phyloP scores from a whole-genome alignment of 2,797 vertebrate genomes.

The Manis javanica region DNA sequence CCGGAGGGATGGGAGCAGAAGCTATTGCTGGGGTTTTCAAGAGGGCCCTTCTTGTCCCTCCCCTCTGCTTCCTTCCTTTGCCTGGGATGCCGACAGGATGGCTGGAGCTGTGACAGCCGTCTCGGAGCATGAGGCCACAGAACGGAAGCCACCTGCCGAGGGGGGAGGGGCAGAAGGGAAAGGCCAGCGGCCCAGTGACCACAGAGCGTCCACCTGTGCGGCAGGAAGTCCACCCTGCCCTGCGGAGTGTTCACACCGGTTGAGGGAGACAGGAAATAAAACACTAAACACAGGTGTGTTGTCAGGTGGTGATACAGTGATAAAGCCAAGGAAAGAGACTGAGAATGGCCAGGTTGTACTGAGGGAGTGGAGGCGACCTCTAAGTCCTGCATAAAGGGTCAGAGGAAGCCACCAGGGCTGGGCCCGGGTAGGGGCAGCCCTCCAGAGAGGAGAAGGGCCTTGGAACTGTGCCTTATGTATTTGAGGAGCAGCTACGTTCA shows the following conservation, averaged over 20 bases:
- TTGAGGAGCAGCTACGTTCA: not conserved
- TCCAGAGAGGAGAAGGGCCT: not conserved
- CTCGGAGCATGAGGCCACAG: not conserved
- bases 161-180: not conserved
- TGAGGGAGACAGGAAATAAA: not conserved
- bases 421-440: not conserved
- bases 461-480: accelerated
- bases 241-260: not conserved
- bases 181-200: not conserved
- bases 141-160: not conserved
- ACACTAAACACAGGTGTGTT: not conserved
- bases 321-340: not conserved
- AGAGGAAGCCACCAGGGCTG: not conserved
- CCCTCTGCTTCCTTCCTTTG: not conserved
- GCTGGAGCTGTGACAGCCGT: not conserved
- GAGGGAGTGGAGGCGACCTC: not conserved
- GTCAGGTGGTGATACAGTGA: not conserved
- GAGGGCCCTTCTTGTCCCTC: not conserved
- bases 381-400: not conserved
- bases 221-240: not conserved
- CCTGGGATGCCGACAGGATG: not conserved
- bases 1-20: not conserved
- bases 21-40: not conserved
- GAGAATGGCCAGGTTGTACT: not conserved
- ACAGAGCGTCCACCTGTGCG: not conserved